phyloP scores from a whole-genome alignment of 2,797 vertebrate species.

The Phalanger gymnotis region DNA sequence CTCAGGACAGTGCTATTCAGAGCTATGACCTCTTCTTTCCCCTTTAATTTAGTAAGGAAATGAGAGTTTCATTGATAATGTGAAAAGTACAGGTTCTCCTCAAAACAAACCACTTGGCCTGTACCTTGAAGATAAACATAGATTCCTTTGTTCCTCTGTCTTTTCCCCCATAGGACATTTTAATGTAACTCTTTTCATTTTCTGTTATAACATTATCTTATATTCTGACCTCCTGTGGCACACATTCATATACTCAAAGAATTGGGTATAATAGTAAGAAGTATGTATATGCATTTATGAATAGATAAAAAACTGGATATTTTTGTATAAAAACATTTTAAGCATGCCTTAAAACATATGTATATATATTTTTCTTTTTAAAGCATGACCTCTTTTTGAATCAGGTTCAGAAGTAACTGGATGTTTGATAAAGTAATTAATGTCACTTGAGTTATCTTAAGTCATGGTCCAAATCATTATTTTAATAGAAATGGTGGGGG shows the following conservation, averaged over 20 bases:
- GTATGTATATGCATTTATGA: not conserved
- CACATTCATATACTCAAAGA: constrained; percentile 29
- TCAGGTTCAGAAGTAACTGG: constrained; percentile 26
- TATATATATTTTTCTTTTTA: too few relatives aligned
- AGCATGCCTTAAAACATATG: not conserved
- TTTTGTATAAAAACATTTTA: not conserved
- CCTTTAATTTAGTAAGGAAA: not conserved
- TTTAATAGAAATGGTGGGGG: not conserved
- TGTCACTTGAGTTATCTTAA: not conserved
- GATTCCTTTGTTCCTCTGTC: constrained; percentile 35
- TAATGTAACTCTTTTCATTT: constrained; percentile 54
- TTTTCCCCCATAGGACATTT: constrained; percentile 47
- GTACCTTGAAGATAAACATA: constrained; percentile 13
- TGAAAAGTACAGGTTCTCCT: not conserved
- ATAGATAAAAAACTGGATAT: constrained; percentile 14
- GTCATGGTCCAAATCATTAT: not conserved
- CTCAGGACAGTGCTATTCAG: not conserved
- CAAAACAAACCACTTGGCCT: constrained; percentile 18
- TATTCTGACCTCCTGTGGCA: constrained; percentile 43
- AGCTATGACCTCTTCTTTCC: not conserved
- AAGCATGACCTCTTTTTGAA: not conserved
- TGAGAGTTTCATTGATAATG: constrained; percentile 15
- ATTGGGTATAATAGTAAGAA: constrained; percentile 21
- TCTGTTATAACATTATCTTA: constrained; percentile 54
- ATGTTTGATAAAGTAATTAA: not conserved